Base-by-base conservation (phyloP, 2,113 vertebrate genomes). In the Aspiorhynchus laticeps region DNA sequence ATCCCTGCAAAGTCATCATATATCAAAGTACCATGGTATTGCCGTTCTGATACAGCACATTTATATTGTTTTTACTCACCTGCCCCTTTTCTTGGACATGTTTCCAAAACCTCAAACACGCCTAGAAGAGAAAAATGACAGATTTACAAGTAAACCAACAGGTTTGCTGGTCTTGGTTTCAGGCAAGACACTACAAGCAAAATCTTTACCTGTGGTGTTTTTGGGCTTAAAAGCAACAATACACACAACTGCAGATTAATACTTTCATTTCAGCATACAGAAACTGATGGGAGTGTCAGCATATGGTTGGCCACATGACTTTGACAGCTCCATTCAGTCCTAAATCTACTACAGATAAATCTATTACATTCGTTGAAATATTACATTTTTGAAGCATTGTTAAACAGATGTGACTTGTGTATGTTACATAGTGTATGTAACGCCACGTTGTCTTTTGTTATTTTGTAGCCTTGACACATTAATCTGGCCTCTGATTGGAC, bases 1-100 rank as follows among this genome's bases (percentile, higher is more conserved):
- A 38, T 73, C 19, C 3, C 69, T 73, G 36, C 69, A 38, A 38
- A 1, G 9, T 71, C 33, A 36, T 69, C 11, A 15, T 7, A 26
- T 12, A 63, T 11, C 61, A 36, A 71, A 21, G 12, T 12, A 12
- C 9, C 8, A 41, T 24, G 14, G 65, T 9, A 19, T 19, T n/a
- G 33, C 17, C 14, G 7, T 31, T 31, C 26, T 17, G 3, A 36
- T 71, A 19, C 67, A 36, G 33, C 19, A 38, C 8, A 38, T 38
- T 24, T 73, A 65, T 21, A 83, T 69, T 21, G 3, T 14, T 2
- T 71, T 38, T 2, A 93, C 94, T 83, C 93, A 96, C 95, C 95
- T 96, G 92, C 93, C 95, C 88, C 95, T 94, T 93, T 96, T 96
- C 93, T 96, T 96, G 91, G 95, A 96, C 95, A 96, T 96, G 91